Base-by-base conservation (phyloP, 1,140 invertebrate genomes). In the Bilobella aurantiaca region DNA sequence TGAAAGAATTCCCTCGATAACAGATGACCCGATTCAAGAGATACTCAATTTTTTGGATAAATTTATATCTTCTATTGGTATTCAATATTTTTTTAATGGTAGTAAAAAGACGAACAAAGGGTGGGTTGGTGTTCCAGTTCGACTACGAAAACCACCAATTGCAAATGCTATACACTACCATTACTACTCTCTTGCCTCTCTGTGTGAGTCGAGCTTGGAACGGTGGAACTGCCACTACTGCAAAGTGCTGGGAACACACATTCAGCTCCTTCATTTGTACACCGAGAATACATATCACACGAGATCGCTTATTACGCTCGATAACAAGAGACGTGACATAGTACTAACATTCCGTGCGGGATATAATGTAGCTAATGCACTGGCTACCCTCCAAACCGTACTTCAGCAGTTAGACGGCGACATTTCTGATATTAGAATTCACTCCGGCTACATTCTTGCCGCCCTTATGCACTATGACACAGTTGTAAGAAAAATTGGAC, bases 141-240 rank as follows among this genome's bases (percentile, higher is more conserved):
- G 34, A 12, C 8, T 18, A 12, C 8, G 18, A 42, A 8, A 42
- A 42, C 34, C 34, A 18, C 34, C 34, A 42, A 18, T 42, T 12
- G 18, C 34, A 8, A 18, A 42, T 42, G 81, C n/a, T 21, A 56
- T 42, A 12, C 18, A 42, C 34, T 42, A 42, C 18, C 18, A 42
- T 18, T 42, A 12, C 18, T 42, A 42, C 18, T 8, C 34, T 42
- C 18, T 42, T 42, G 34, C 34, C 8, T 12, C 8, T 18, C 8
- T 18, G 8, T 42, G 34, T 42, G 34, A 42, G 18, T 42, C 34
- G 34, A 42, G 34, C 18, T 42, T 42, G 34, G 34, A 42, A 42
- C 34, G 34, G 18, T 42, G 34, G 34, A 18, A 42, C 18, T 42
- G 34, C 34, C 18, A 42, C 34, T 42, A 42, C 34, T 42, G 34